phyloP scores from a whole-genome alignment of 2,797 vertebrate genomes.

The Channa striata region DNA sequence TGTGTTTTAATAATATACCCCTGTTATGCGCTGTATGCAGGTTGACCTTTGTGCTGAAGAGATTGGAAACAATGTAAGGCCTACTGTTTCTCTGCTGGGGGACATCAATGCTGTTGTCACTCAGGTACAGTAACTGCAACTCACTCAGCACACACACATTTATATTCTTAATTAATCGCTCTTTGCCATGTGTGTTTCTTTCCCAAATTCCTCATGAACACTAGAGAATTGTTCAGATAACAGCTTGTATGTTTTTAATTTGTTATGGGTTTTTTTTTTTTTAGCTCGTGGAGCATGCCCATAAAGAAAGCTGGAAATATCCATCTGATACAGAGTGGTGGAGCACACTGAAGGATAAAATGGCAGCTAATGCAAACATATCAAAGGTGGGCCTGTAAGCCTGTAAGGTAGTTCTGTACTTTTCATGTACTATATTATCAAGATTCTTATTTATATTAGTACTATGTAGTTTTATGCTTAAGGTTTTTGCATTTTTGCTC shows the following conservation, averaged over 20 bases:
- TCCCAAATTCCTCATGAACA: not conserved
- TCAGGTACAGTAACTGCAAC: conserved; percentile 84
- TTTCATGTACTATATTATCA: not conserved
- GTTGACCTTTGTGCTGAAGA: conserved; percentile 97
- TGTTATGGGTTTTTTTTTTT: conserved; percentile 7
- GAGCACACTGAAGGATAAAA: conserved; percentile 87
- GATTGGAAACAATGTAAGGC: conserved; percentile 94
- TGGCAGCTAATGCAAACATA: conserved; percentile 86
- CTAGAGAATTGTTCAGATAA: not conserved
- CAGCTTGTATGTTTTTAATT: not conserved
- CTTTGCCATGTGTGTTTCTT: not conserved
- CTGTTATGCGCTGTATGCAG: conserved; percentile 70
- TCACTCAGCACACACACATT: not conserved
- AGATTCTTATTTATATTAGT: too few species aligned
- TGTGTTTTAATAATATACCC: not conserved
- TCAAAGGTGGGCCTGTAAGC: conserved; percentile 84
- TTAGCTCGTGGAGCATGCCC: conserved; percentile 87
- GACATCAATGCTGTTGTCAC: conserved; percentile 88
- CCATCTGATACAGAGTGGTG: conserved; percentile 90
- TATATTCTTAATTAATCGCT: not conserved
- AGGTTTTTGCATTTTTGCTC: conserved; percentile 1
- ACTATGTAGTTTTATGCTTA: not conserved
- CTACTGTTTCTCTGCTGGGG: conserved; percentile 90
- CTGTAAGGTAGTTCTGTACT: not conserved
- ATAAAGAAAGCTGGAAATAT: conserved; percentile 85